Percentiles rank a stretch among this genome's conserved stretches.
phyloP scores from a whole-genome alignment of 1,140 invertebrate species.

The Mesaphorura yosii region DNA sequence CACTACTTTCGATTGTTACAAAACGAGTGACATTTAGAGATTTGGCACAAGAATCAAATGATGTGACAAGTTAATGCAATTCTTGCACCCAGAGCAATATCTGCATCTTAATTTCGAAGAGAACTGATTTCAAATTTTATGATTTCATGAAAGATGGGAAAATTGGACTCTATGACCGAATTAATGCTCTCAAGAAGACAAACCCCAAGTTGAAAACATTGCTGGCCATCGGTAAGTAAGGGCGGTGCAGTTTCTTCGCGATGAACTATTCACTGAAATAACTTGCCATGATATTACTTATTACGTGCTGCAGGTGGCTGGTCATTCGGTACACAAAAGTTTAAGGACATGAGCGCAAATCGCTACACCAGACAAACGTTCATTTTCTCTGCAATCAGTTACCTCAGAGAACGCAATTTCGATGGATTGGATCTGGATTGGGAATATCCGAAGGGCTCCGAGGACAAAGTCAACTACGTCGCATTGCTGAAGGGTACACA shows the following conservation, averaged over 20 bases:
- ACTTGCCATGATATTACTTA: too few relatives aligned
- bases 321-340: constrained; percentile 91
- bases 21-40: too few relatives aligned
- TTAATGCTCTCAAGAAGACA: constrained; percentile 68
- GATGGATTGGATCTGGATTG: constrained; percentile 90
- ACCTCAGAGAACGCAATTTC: constrained; percentile 71
- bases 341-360: constrained; percentile 80
- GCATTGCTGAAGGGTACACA: constrained; percentile 68
- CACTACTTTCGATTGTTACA: too few relatives aligned
- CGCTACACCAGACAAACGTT: constrained; percentile 82
- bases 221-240: constrained; percentile 68
- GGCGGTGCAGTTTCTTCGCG: not conserved
- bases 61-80: not conserved
- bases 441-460: constrained; percentile 89
- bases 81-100: not conserved
- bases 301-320: constrained; percentile 73
- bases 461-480: constrained; percentile 89
- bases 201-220: constrained; percentile 82
- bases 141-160: constrained; percentile 88
- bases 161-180: constrained; percentile 72
- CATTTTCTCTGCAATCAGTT: constrained; percentile 85
- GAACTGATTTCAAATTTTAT: constrained; percentile 84
- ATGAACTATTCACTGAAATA: not conserved
- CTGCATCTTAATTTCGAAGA: too few relatives aligned
- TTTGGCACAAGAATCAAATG: too few relatives aligned